Conservation (phyloP, 2,113 vertebrate species). For the Eleginops maclovinus region DNA sequence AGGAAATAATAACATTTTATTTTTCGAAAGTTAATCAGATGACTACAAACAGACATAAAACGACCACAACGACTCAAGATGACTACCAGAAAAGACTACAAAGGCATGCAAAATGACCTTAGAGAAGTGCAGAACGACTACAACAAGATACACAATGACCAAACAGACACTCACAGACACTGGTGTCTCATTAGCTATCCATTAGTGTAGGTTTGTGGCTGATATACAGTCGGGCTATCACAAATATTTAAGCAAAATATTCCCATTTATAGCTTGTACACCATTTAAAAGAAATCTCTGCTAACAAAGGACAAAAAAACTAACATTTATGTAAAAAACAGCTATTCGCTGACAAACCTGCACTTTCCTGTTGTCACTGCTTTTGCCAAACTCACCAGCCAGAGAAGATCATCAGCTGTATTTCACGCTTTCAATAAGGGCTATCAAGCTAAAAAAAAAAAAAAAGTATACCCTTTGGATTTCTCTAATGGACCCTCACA, state of each 20-base stretch:
- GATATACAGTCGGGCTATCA: neutral
- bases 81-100: neutral
- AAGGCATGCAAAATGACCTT: neutral
- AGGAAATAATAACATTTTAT: neutral
- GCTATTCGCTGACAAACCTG: neutral
- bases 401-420: neutral
- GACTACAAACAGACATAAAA: neutral
- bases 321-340: neutral
- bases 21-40: neutral
- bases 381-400: constrained; percentile 15
- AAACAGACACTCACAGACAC: neutral
- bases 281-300: neutral
- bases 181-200: neutral
- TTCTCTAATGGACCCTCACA: neutral
- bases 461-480: neutral
- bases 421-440: constrained; percentile 2
- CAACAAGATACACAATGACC: neutral
- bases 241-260: neutral
- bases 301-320: neutral
- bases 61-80: neutral
- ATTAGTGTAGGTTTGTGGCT: constrained; percentile 6
- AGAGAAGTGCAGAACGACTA: neutral
- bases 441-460: neutral
- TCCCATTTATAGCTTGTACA: neutral
- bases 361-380: neutral